Evolutionary conservation across 92 coral and sea anemone species (phyloP), one percentile per base, ranked within the genome.

Genomic region (Blastomussa wellsi): DNA sequence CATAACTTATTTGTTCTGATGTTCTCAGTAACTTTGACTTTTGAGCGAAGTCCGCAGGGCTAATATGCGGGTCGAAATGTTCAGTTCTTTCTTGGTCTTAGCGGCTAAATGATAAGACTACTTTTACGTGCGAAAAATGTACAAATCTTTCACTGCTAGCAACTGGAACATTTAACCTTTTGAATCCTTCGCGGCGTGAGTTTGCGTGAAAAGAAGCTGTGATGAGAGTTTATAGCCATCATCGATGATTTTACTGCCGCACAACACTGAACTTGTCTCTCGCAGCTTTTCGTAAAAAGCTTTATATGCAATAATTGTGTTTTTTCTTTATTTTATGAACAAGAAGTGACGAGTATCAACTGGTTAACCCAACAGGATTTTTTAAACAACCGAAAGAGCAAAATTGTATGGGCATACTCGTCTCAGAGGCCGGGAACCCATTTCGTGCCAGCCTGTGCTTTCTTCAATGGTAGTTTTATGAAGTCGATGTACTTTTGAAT

Each of bases 101-200:
- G 68, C 5, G 28, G 35, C 68, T 28, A 62, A 62, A 62, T 28
- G 75, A 68, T 35, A 14, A 15, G 24, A 35, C 24, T 9, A 15
- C 8, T 68, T 70, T 70, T 20, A 33, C 75, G 22, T 29, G 44
- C 16, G 48, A 70, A 38, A 70, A 70, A 26, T 6, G 75, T 17
- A 35, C 44, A 36, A 37, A 70, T 70, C 44, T 37, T 7, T 70
- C 75, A 70, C 47, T 70, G 16, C 75, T 70, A 38, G 37, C 75
- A 37, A 70, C 6, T 7, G n/a, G 29, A 70, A 16, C 75, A n/a
- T 70, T 70, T 70, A 70, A 70, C 75, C 75, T 62, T 62, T 62
- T 62, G 68, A 62, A 62, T 26, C 68, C 33, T 70, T 5, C 48
- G 24, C 75, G 75, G 48, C 75, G 19, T 36, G 75, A 14, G 41